Evolutionary conservation across 2,888 invertebrate species (phyloP), one percentile per base, ranked within the genome.

Genomic region (Ectobius pallidus): DNA sequence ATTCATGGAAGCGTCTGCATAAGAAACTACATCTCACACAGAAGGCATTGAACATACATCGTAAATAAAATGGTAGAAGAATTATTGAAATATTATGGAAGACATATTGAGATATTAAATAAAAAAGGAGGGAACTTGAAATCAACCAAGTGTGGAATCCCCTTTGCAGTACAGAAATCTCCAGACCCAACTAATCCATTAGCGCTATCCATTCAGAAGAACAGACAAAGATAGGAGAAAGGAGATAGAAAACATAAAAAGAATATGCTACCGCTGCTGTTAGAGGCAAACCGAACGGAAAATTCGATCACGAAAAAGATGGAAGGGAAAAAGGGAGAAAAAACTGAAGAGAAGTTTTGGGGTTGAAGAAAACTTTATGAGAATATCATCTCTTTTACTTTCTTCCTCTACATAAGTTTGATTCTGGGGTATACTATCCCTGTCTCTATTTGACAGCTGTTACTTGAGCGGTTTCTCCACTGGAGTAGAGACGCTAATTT

Each of bases 401-500:
- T n/a, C n/a, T n/a, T n/a, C n/a, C n/a, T n/a, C n/a, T n/a, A n/a
- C n/a, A n/a, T n/a, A n/a, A n/a, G n/a, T n/a, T n/a, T n/a, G n/a
- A n/a, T n/a, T n/a, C n/a, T n/a, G n/a, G n/a, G n/a, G n/a, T n/a
- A n/a, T n/a, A n/a, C n/a, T n/a, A n/a, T n/a, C n/a, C n/a, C n/a
- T n/a, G n/a, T n/a, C n/a, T n/a, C n/a, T n/a, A n/a, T n/a, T n/a
- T 25, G 20, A 55, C 72, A 72, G 72, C 68, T 72, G 72, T 72
- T 68, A 52, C 67, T 44, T 58, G 46, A 39, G 25, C 58, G 39
- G 52, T 52, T 73, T 20, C 42, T 39, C 63, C 2, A 39, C 44
- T 55, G 61, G n/a, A n/a, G n/a, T n/a, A n/a, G n/a, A n/a, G n/a
- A 46, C 44, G 73, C 67, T 73, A 73, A 73, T 73, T 71, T 61